Conservation (phyloP, 2,888 invertebrate species). For the Philereme vetulata region DNA sequence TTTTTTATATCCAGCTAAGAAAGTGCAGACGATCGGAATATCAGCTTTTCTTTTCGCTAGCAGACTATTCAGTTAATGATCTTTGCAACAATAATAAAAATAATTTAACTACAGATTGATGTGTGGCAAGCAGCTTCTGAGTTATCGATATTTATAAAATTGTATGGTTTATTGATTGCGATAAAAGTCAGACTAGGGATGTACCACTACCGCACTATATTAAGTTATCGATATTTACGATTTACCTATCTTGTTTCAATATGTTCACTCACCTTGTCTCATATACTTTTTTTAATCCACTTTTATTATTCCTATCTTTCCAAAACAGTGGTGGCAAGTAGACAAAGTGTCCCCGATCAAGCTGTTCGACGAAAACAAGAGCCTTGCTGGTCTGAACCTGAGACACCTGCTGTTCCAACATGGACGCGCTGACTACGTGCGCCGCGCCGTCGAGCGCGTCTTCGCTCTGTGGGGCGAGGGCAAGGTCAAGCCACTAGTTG, state of each 20-base stretch:
- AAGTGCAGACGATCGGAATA: too few species aligned
- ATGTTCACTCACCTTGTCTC: too few species aligned
- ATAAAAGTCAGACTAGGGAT: background rate
- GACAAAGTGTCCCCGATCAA: constrained; percentile 95
- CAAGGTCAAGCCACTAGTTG: constrained; percentile 91
- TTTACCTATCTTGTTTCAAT: too few species aligned
- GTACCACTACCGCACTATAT: background rate
- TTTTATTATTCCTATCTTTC: background rate
- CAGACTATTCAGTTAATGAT: too few species aligned
- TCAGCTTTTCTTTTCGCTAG: too few species aligned
- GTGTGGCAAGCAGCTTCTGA: too few species aligned
- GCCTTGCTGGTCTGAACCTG: constrained; percentile 91
- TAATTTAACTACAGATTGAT: too few species aligned
- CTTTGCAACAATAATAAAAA: too few species aligned
- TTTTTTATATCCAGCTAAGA: too few species aligned
- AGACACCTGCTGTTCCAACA: constrained; percentile 92
- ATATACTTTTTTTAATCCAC: too few species aligned
- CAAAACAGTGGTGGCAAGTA: constrained; percentile 94
- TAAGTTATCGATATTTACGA: background rate
- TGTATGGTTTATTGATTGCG: too few species aligned
- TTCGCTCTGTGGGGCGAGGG: constrained; percentile 90
- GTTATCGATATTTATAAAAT: too few species aligned
- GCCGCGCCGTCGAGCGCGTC: constrained; percentile 88
- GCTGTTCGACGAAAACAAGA: constrained; percentile 94
- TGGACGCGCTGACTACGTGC: constrained; percentile 88